A percentile compares a stretch with the other conserved stretches of the same genome.
Conservation (phyloP, 2,797 vertebrate genomes). For the Halcyon chelicuti region DNA sequence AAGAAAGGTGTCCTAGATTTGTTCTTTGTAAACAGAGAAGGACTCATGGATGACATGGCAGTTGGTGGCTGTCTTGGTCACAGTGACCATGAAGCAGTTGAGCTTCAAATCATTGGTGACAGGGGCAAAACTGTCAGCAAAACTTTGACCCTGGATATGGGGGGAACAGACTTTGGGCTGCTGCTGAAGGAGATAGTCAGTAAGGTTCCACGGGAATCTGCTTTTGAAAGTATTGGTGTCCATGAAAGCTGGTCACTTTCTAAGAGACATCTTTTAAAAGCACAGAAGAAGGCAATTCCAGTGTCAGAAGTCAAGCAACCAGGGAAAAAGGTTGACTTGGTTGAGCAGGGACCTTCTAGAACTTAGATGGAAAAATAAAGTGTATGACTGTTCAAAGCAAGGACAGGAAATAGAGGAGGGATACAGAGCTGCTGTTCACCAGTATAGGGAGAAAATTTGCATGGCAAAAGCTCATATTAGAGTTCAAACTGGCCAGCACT, state of each 20-base stretch:
- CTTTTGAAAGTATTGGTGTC: background rate
- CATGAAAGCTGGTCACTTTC: background rate
- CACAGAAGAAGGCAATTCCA: background rate
- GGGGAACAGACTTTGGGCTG: background rate
- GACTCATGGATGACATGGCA: no score
- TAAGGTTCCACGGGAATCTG: background rate
- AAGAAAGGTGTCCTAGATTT: no score
- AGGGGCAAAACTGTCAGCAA: background rate
- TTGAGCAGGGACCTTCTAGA: background rate
- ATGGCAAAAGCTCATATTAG: background rate
- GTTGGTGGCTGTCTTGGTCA: background rate
- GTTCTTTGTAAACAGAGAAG: no score
- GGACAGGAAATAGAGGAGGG: background rate
- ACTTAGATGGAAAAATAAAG: background rate
- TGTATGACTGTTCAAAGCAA: background rate
- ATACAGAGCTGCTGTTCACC: no score
- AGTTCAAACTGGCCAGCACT: background rate
- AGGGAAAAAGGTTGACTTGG: background rate
- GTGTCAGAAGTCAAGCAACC: background rate
- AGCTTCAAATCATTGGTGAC: background rate
- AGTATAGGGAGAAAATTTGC: background rate
- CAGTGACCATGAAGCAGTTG: background rate
- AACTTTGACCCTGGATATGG: background rate
- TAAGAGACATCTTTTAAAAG: background rate
- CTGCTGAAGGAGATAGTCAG: background rate